Evolutionary conservation across 2,797 vertebrate genomes (phyloP).

Genomic region (Alectoris magna): DNA sequence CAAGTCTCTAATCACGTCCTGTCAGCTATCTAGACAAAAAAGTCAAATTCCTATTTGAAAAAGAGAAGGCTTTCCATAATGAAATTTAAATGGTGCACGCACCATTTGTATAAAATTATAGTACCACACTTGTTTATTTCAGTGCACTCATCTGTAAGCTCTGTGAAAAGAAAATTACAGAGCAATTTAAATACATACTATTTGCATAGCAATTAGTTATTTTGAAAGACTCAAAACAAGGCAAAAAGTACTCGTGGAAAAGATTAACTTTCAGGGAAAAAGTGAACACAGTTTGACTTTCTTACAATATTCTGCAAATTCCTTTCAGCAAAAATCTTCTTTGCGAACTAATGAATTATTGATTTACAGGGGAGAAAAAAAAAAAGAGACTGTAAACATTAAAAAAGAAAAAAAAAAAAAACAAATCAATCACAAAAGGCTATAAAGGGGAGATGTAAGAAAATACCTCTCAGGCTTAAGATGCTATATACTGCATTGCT

Average conservation of each 20-base stretch:
- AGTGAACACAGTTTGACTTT: neutral
- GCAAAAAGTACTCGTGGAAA: conserved; percentile 2
- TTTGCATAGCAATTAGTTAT: conserved; percentile 62
- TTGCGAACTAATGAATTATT: neutral
- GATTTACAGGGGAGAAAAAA: neutral
- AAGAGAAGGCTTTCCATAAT: neutral
- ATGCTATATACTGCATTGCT: neutral
- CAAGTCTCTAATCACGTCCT: conserved; percentile 14
- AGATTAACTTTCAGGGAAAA: conserved; percentile 4
- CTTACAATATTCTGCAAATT: neutral
- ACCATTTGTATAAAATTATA: neutral
- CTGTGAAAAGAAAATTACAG: conserved; percentile 33
- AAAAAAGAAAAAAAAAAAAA: neutral
- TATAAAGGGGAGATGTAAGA: neutral
- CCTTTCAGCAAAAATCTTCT: neutral
- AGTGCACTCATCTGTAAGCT: conserved; percentile 32
- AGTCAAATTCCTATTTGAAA: neutral
- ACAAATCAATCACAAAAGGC: neutral
- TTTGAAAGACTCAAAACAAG: conserved; percentile 16
- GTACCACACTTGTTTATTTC: neutral
- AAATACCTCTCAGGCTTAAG: neutral
- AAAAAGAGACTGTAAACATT: neutral
- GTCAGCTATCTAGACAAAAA: neutral
- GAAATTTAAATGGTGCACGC: neutral
- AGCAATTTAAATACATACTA: conserved; percentile 2